Conservation (phyloP, 2,797 vertebrate genomes). For the Pangasius krempfi region DNA sequence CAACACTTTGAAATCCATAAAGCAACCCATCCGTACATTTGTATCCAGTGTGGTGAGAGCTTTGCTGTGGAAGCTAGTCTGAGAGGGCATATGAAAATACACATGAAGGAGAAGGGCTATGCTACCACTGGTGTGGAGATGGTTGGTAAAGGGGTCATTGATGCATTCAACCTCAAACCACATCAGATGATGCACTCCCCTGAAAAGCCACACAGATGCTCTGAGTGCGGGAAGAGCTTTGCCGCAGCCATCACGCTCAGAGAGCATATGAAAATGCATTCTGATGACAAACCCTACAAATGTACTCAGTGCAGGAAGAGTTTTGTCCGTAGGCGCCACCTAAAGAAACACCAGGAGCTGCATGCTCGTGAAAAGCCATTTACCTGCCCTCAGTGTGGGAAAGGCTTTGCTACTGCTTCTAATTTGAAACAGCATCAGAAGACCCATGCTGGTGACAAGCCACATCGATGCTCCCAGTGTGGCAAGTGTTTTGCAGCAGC, state of each 20-base stretch:
- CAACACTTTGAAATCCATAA: slow-evolving; percentile 84
- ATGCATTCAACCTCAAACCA: slow-evolving; percentile 80
- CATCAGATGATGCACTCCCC: slow-evolving; percentile 82
- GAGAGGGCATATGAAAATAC: slow-evolving; percentile 83
- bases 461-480: slow-evolving; percentile 78
- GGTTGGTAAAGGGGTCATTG: slow-evolving; percentile 82
- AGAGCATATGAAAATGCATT: slow-evolving; percentile 86
- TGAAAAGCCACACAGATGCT: slow-evolving; percentile 81
- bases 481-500: slow-evolving; percentile 80
- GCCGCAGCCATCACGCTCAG: slow-evolving; percentile 81
- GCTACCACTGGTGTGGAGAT: slow-evolving; percentile 79
- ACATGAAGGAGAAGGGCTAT: slow-evolving; percentile 83
- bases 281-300: slow-evolving; percentile 83
- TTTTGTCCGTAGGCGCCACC: slow-evolving; percentile 79
- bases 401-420: slow-evolving; percentile 79
- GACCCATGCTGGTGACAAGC: slow-evolving; percentile 78
- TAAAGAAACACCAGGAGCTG: slow-evolving; percentile 83
- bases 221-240: slow-evolving; percentile 81
- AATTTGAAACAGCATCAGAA: slow-evolving; percentile 84
- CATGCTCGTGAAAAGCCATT: slow-evolving; percentile 82
- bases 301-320: slow-evolving; percentile 82
- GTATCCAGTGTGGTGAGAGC: slow-evolving; percentile 81
- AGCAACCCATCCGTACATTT: slow-evolving; percentile 81
- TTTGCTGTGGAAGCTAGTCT: slow-evolving; percentile 82
- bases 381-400: slow-evolving; percentile 79